Evolutionary conservation across 2,113 vertebrate genomes (phyloP).

Genomic region (Plectropomus leopardus): DNA sequence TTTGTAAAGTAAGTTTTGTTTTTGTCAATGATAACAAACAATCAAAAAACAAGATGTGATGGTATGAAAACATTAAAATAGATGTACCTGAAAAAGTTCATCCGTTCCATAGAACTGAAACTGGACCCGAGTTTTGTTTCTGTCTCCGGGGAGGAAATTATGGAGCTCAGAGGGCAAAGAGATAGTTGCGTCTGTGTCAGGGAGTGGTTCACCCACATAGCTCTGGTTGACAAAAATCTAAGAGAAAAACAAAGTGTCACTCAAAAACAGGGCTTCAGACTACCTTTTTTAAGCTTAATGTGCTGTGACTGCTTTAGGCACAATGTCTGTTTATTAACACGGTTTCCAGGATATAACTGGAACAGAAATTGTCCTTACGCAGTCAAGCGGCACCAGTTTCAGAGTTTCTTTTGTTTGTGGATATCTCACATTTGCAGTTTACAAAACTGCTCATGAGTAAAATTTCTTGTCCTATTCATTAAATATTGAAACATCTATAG

Average conservation of each 20-base stretch:
- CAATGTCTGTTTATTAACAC: neutral
- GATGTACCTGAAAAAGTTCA: conserved; percentile 88
- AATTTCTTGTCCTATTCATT: neutral
- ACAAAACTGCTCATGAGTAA: neutral
- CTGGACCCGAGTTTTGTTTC: conserved; percentile 84
- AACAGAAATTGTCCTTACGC: neutral
- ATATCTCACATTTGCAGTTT: neutral
- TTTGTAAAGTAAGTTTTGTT: too few relatives aligned
- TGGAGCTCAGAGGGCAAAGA: conserved; percentile 86
- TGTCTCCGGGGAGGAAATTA: conserved; percentile 62
- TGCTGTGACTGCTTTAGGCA: conserved; percentile 17
- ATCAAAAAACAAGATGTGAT: neutral
- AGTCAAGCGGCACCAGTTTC: neutral
- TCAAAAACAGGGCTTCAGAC: neutral
- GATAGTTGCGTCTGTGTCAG: conserved; percentile 80
- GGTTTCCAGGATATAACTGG: conserved; percentile 6
- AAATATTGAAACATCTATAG: neutral
- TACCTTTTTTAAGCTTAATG: conserved; percentile 10
- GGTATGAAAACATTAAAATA: neutral
- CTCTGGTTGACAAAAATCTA: conserved; percentile 83
- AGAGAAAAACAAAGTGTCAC: conserved; percentile 12
- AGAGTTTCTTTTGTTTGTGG: neutral
- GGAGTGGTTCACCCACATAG: conserved; percentile 62
- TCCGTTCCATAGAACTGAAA: conserved; percentile 90
- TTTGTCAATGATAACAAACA: too few relatives aligned